A percentile compares a stretch with the other conserved stretches of the same genome.
phyloP scores from a whole-genome alignment of 2,797 vertebrate genomes.

The Semotilus atromaculatus region DNA sequence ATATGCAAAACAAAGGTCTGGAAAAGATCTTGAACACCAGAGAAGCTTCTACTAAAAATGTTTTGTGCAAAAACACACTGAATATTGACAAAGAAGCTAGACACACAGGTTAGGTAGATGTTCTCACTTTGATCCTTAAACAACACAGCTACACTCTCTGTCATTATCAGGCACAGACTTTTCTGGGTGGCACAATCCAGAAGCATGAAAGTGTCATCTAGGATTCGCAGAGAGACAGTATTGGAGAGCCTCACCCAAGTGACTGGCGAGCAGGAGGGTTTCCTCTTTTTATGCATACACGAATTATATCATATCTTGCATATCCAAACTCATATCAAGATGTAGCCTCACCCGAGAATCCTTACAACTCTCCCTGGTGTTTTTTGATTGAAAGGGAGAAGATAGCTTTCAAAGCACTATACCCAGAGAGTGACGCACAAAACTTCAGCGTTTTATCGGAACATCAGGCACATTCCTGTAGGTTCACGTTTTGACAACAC shows the following conservation, averaged over 20 bases:
- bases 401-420: slow-evolving; percentile 75
- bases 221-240: neutral
- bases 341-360: slow-evolving; percentile 68
- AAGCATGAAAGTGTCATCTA: slow-evolving; percentile 41
- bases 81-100: neutral
- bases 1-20: slow-evolving; percentile 51
- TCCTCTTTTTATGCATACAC: slow-evolving; percentile 62
- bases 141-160: slow-evolving; percentile 27
- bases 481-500: slow-evolving; percentile 61
- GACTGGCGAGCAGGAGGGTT: slow-evolving; percentile 38
- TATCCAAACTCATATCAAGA: slow-evolving; percentile 65
- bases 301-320: slow-evolving; percentile 68
- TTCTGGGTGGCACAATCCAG: slow-evolving; percentile 38
- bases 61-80: neutral
- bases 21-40: neutral
- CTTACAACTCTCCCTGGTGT: slow-evolving; percentile 65
- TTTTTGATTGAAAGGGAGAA: slow-evolving; percentile 72
- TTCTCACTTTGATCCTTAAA: neutral
- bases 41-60: neutral
- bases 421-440: slow-evolving; percentile 75
- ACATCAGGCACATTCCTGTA: slow-evolving; percentile 66
- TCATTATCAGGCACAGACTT: neutral
- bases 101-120: neutral
- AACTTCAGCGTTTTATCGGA: slow-evolving; percentile 68
- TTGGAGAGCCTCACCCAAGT: slow-evolving; percentile 20